Percentiles rank a stretch among this genome's conserved stretches.
phyloP scores from a whole-genome alignment of 2,888 invertebrate genomes.

The Eupithecia subfuscata region DNA sequence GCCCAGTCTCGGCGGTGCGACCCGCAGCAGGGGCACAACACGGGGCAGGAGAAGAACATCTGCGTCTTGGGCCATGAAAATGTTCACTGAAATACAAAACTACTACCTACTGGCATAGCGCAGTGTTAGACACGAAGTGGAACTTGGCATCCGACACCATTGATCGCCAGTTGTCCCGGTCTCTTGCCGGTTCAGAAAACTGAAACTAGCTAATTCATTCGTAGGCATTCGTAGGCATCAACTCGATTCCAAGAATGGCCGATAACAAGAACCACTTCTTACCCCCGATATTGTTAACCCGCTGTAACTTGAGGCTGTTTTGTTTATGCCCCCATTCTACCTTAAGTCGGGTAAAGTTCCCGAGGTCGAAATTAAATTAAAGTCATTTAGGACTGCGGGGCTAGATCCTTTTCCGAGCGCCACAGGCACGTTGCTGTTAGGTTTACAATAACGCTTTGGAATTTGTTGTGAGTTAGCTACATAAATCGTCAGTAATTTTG shows the following conservation, averaged over 20 bases:
- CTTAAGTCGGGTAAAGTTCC: slow-evolving; percentile 39
- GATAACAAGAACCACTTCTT: slow-evolving; percentile 41
- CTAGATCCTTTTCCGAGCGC: slow-evolving; percentile 28
- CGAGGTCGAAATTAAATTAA: slow-evolving; percentile 44
- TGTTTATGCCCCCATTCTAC: slow-evolving; percentile 38
- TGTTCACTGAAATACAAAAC: too few relatives aligned
- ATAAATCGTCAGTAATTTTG: slow-evolving; percentile 1
- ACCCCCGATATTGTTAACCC: slow-evolving; percentile 39
- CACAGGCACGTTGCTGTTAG: slow-evolving; percentile 25
- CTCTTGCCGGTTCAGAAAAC: not conserved
- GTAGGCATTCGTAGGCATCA: not conserved
- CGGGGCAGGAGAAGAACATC: too few relatives aligned
- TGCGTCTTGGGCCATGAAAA: too few relatives aligned
- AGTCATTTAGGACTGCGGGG: slow-evolving; percentile 37
- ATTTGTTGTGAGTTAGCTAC: not conserved
- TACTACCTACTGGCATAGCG: too few relatives aligned
- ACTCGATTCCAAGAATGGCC: slow-evolving; percentile 19
- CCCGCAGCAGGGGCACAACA: too few relatives aligned
- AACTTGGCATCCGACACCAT: not conserved
- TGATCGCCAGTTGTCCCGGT: not conserved
- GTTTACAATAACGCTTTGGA: slow-evolving; percentile 17
- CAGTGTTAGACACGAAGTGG: too few relatives aligned
- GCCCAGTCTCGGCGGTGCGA: too few relatives aligned
- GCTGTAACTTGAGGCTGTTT: slow-evolving; percentile 39
- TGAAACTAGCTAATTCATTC: not conserved